Conservation (phyloP, 1,140 invertebrate genomes). For the Heliconius nattereri region DNA sequence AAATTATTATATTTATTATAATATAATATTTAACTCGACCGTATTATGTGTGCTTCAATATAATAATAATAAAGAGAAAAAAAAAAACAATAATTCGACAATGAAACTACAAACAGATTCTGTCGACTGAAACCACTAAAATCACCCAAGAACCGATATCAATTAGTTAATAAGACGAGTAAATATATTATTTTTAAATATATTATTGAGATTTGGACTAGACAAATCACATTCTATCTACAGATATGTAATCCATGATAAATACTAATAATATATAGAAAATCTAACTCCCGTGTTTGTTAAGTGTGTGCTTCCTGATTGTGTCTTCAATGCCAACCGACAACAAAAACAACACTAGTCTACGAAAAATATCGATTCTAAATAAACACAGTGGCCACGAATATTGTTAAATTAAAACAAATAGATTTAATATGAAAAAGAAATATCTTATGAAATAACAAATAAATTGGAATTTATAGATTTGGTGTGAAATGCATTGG, state of each 20-base stretch:
- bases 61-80: background rate
- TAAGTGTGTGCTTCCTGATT: slow-evolving; percentile 61
- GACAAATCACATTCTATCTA: slow-evolving; percentile 81
- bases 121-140: slow-evolving; percentile 60
- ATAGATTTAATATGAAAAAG: background rate
- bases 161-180: slow-evolving; percentile 63
- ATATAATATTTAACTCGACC: slow-evolving; percentile 43
- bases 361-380: background rate
- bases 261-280: slow-evolving; percentile 79
- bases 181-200: slow-evolving; percentile 73
- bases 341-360: background rate
- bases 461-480: background rate
- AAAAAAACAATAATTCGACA: slow-evolving; percentile 46
- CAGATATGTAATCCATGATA: slow-evolving; percentile 81
- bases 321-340: slow-evolving; percentile 61
- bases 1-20: slow-evolving; percentile 30
- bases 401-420: background rate
- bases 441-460: background rate
- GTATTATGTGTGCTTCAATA: slow-evolving; percentile 50
- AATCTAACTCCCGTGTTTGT: slow-evolving; percentile 71
- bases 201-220: slow-evolving; percentile 79
- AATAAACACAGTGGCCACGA: background rate
- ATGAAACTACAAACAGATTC: slow-evolving; percentile 49
- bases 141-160: slow-evolving; percentile 54
- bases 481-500: background rate